A percentile compares a stretch with the other conserved stretches of the same genome.
phyloP scores from a whole-genome alignment of 2,888 invertebrate genomes.

The Pachliopta kotzebuea region DNA sequence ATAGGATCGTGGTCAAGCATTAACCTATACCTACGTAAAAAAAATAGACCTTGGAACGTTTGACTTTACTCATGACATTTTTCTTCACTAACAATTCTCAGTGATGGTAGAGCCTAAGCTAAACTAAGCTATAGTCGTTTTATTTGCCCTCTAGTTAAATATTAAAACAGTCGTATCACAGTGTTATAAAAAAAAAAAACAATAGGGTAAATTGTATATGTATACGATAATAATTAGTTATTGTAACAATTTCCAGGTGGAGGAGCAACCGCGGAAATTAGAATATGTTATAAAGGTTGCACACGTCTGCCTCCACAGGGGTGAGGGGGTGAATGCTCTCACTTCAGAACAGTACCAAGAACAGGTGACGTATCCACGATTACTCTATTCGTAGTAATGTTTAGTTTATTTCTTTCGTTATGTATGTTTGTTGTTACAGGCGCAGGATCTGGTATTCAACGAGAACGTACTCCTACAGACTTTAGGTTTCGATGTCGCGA shows the following conservation, averaged over 20 bases:
- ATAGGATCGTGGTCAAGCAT: too few relatives aligned
- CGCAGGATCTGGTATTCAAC: conserved; percentile 96
- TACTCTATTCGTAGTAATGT: conserved; percentile 5
- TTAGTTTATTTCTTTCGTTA: not conserved
- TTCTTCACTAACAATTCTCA: too few relatives aligned
- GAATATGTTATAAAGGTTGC: conserved; percentile 98
- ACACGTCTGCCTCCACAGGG: conserved; percentile 91
- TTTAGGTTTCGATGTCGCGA: conserved; percentile 97
- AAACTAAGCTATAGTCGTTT: too few relatives aligned
- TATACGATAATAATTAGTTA: conserved; percentile 2
- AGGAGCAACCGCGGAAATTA: conserved; percentile 98
- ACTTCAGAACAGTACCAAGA: conserved; percentile 88
- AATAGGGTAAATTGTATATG: too few relatives aligned
- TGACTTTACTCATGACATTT: too few relatives aligned
- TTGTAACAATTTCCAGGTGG: conserved; percentile 80
- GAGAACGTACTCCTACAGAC: conserved; percentile 98
- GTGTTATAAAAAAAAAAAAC: too few relatives aligned
- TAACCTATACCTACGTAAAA: too few relatives aligned
- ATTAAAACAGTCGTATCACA: too few relatives aligned
- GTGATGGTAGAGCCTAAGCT: too few relatives aligned
- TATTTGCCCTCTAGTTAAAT: too few relatives aligned
- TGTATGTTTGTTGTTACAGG: conserved; percentile 73
- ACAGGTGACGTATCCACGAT: conserved; percentile 57
- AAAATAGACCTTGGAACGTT: too few relatives aligned
- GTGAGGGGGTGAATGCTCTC: conserved; percentile 80